These are phyloP conservation scores for Scaptomyza pallida DNA, from an alignment of 1,140 invertebrate species.

Conservation along the genomic window DNA sequence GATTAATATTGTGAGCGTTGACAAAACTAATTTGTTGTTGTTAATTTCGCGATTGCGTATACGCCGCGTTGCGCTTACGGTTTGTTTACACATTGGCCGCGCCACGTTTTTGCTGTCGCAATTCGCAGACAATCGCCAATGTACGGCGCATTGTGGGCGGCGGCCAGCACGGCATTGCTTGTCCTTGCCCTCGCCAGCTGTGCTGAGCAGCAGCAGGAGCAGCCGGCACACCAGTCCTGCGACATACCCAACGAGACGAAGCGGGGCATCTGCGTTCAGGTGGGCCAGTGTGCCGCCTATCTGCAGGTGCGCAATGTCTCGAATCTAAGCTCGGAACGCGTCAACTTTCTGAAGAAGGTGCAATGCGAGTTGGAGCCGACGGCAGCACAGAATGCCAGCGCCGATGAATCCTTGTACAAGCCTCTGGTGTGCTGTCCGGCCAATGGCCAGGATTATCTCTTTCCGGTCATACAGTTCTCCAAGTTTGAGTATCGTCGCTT, in stretches of 20 bases:
- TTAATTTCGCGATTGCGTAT: slow-evolving; percentile 53
- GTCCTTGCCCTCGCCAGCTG: slow-evolving; percentile 31
- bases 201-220: neutral
- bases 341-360: slow-evolving; percentile 81
- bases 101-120: slow-evolving; percentile 28
- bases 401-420: slow-evolving; percentile 16
- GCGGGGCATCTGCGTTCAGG: slow-evolving; percentile 65
- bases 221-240: slow-evolving; percentile 32
- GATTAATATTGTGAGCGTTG: slow-evolving; percentile 57
- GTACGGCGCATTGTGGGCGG: slow-evolving; percentile 48
- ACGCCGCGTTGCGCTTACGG: slow-evolving; percentile 27
- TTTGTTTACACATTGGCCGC: slow-evolving; percentile 7
- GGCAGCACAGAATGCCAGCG: neutral
- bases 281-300: slow-evolving; percentile 70
- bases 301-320: slow-evolving; percentile 68
- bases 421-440: slow-evolving; percentile 75
- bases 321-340: slow-evolving; percentile 73
- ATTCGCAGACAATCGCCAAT: slow-evolving; percentile 14
- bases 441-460: slow-evolving; percentile 74
- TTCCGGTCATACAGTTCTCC: slow-evolving; percentile 73
- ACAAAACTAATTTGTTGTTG: slow-evolving; percentile 13
- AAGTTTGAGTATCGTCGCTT: slow-evolving; percentile 80
- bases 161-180: slow-evolving; percentile 39
- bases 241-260: slow-evolving; percentile 78
- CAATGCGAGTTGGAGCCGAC: slow-evolving; percentile 59